Evolutionary conservation across 2,113 vertebrate genomes (phyloP).

Genomic region (Pachycephala philippinensis): DNA sequence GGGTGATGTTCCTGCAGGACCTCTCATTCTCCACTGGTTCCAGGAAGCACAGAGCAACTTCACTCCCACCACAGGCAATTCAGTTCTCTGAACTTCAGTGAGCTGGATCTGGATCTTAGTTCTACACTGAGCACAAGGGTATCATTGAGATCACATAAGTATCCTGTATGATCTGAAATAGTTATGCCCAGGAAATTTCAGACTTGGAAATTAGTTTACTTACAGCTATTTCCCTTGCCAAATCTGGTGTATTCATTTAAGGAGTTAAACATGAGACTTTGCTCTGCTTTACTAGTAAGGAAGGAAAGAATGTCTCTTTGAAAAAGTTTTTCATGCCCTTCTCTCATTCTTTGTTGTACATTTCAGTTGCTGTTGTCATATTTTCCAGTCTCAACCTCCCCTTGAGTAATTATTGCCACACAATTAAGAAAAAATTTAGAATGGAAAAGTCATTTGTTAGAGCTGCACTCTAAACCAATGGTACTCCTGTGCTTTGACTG

Average conservation of each 20-base stretch:
- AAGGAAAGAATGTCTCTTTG: not conserved
- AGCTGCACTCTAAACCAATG: not conserved
- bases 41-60: not conserved
- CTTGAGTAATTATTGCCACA: conserved; percentile 26
- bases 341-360: not conserved
- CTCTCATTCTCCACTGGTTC: not conserved
- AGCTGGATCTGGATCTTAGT: not conserved
- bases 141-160: not conserved
- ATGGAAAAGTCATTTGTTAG: conserved; percentile 58
- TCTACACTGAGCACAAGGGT: not conserved
- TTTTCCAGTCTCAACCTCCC: conserved; percentile 41
- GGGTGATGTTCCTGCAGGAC: not conserved
- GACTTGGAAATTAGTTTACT: not conserved
- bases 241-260: not conserved
- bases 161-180: not conserved
- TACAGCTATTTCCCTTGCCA: not conserved
- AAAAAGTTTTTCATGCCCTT: not conserved
- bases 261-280: not conserved
- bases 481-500: not conserved
- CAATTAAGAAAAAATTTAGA: conserved; percentile 53
- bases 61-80: not conserved
- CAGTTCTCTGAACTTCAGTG: not conserved
- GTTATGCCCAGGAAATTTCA: not conserved
- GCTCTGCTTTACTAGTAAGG: not conserved
- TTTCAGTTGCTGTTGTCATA: conserved; percentile 24